phyloP scores from a whole-genome alignment of 2,113 vertebrate genomes.

The Dicaeum eximium region DNA sequence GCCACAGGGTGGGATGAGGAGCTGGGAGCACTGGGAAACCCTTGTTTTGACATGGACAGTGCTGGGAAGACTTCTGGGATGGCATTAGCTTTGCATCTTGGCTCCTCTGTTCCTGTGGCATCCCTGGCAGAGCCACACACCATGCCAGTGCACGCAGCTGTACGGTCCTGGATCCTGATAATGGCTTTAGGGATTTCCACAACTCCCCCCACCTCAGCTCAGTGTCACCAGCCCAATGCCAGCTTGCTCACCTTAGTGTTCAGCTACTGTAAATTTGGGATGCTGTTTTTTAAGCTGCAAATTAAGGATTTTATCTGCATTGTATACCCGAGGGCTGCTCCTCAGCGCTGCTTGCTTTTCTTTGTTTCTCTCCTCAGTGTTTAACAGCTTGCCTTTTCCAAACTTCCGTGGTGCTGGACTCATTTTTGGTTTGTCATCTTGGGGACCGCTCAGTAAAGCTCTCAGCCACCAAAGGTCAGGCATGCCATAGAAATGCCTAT shows the following conservation, averaged over 20 bases:
- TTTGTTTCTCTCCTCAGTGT: not conserved
- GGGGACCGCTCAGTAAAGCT: not conserved
- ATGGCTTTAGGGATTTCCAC: not conserved
- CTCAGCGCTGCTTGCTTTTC: accelerated
- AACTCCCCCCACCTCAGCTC: not conserved
- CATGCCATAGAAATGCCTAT: not conserved
- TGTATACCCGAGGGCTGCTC: not conserved
- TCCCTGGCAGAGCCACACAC: not conserved
- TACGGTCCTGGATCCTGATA: not conserved
- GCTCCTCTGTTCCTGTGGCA: not conserved
- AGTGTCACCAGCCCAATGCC: not conserved
- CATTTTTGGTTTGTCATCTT: not conserved
- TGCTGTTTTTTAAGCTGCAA: not conserved
- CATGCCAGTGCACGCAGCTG: not conserved
- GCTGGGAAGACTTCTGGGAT: not conserved
- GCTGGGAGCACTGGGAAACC: not conserved
- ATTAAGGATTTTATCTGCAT: not conserved
- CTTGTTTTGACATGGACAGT: not conserved
- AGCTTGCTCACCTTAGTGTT: not conserved
- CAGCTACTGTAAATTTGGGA: not conserved
- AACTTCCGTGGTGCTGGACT: not conserved
- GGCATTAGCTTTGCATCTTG: accelerated
- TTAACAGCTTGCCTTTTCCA: not conserved
- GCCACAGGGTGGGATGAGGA: not conserved
- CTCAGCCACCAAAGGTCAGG: not conserved